A percentile compares a stretch with the other conserved stretches of the same genome.
Evolutionary conservation across 1,140 invertebrate species (phyloP).

Genomic region (Ptiloglossa arizonensis): DNA sequence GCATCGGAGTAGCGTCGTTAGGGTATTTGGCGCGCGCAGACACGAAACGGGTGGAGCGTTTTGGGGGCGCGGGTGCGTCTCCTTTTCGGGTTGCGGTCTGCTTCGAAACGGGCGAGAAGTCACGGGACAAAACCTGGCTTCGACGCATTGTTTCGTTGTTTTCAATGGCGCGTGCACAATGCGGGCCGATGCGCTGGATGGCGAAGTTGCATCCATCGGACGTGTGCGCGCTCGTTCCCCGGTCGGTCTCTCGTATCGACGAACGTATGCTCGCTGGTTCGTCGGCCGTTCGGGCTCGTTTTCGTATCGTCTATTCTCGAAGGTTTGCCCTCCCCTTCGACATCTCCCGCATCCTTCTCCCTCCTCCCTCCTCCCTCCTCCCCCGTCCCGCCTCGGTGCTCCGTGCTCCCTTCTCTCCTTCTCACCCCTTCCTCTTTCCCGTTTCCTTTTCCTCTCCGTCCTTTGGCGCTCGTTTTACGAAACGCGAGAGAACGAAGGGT

Average conservation of each 20-base stretch:
- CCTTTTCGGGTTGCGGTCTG: constrained; percentile 57
- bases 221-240: constrained; percentile 39
- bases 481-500: constrained; percentile 32
- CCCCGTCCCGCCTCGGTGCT: no score
- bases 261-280: constrained; percentile 36
- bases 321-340: constrained; percentile 42
- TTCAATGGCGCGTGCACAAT: constrained; percentile 70
- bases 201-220: constrained; percentile 59
- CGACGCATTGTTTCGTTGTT: constrained; percentile 63
- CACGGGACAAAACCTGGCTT: constrained; percentile 66
- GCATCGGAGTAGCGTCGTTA: constrained; percentile 32
- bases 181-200: constrained; percentile 42
- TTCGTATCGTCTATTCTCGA: constrained; percentile 55
- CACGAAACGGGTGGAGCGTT: neutral
- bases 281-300: constrained; percentile 45
- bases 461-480: constrained; percentile 35
- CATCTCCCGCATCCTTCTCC: neutral
- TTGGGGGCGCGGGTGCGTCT: constrained; percentile 9
- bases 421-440: neutral
- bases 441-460: constrained; percentile 6
- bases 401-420: neutral
- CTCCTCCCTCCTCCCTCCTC: neutral
- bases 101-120: constrained; percentile 66
- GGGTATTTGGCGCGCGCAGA: constrained; percentile 16
- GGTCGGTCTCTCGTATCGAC: constrained; percentile 33